Percentiles rank a stretch among this genome's conserved stretches.
phyloP scores from a whole-genome alignment of 2,113 vertebrate genomes.

The Hirundichthys speculiger region DNA sequence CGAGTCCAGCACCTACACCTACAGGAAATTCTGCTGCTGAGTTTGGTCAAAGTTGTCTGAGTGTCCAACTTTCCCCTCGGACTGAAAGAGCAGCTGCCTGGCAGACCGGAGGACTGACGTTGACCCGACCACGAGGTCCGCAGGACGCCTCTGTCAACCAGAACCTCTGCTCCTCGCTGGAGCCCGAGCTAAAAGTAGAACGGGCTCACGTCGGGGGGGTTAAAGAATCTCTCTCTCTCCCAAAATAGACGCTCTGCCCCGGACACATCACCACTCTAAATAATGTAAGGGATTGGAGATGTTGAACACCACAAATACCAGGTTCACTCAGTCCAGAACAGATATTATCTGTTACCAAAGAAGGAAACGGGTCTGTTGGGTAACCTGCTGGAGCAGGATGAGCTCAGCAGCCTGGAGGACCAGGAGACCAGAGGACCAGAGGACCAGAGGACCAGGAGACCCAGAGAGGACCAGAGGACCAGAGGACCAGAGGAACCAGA shows the following conservation, averaged over 20 bases:
- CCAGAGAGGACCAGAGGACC: too few relatives aligned
- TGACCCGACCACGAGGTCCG: too few relatives aligned
- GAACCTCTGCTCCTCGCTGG: slow-evolving; percentile 22
- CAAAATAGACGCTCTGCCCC: slow-evolving; percentile 52
- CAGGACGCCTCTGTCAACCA: too few relatives aligned
- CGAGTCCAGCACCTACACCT: slow-evolving; percentile 43
- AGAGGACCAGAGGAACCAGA: too few relatives aligned
- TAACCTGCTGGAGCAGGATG: too few relatives aligned
- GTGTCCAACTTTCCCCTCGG: slow-evolving; percentile 39
- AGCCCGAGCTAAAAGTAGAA: slow-evolving; percentile 67
- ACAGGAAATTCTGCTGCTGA: slow-evolving; percentile 3
- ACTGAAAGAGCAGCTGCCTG: slow-evolving; percentile 38
- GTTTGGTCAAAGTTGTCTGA: slow-evolving; percentile 8
- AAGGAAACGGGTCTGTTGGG: too few relatives aligned
- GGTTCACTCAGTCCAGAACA: slow-evolving; percentile 12
- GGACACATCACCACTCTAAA: slow-evolving; percentile 28
- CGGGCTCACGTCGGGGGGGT: slow-evolving; percentile 14
- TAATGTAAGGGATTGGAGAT: slow-evolving; percentile 5
- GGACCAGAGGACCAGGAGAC: too few relatives aligned
- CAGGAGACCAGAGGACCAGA: too few relatives aligned
- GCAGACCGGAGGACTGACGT: slow-evolving; percentile 12
- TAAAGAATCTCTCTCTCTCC: slow-evolving; percentile 30
- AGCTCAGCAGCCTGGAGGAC: too few relatives aligned
- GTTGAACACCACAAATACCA: neutral
- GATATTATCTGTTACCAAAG: slow-evolving; percentile 9